phyloP scores from a whole-genome alignment of 1,140 invertebrate genomes.

The Drosophila arawakana region DNA sequence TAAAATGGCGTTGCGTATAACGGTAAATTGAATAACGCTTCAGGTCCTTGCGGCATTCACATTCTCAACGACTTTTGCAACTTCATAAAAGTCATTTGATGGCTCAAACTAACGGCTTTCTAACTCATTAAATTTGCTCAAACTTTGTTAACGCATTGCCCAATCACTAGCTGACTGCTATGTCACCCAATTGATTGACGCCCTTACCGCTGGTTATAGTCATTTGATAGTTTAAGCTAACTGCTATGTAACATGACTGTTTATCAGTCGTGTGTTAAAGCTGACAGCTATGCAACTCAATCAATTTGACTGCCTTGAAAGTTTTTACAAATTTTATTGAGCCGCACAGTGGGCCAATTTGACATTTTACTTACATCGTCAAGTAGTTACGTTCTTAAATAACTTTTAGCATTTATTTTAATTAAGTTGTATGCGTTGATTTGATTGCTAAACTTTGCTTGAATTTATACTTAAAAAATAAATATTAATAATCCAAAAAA shows the following conservation, averaged over 20 bases:
- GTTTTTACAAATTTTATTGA: no score
- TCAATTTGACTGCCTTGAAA: background rate
- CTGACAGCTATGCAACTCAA: background rate
- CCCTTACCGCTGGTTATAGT: background rate
- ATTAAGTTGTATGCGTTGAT: no score
- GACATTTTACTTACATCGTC: no score
- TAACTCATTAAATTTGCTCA: background rate
- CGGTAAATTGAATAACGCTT: slow-evolving; percentile 11
- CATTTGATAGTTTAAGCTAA: background rate
- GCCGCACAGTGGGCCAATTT: no score
- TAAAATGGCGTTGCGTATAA: background rate
- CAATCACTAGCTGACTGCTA: background rate
- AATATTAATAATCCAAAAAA: no score
- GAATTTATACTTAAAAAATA: no score
- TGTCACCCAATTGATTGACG: background rate
- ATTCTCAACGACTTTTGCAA: slow-evolving; percentile 2
- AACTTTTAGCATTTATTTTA: no score
- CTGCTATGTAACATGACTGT: background rate
- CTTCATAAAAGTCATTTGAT: background rate
- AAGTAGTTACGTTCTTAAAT: no score
- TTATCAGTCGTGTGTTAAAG: background rate
- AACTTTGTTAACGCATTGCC: background rate
- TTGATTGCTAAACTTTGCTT: no score
- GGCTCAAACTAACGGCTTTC: background rate
- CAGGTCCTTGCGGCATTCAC: slow-evolving; percentile 10